A percentile compares a stretch with the other conserved stretches of the same genome.
phyloP scores from a whole-genome alignment of 2,888 invertebrate genomes.

The Epinotia ramella region DNA sequence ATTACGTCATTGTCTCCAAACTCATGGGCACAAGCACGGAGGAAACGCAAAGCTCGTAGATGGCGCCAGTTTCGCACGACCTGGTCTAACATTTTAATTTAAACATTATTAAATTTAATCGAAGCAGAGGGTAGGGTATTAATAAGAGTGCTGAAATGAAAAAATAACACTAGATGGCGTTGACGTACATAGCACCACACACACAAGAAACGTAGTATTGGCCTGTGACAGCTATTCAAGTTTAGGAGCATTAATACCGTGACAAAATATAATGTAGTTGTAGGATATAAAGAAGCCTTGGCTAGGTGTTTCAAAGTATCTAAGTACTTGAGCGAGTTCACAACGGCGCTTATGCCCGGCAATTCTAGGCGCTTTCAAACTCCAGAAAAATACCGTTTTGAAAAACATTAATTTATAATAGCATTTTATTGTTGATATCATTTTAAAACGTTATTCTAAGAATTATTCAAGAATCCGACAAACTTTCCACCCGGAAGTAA shows the following conservation, averaged over 20 bases:
- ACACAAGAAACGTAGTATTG: neutral
- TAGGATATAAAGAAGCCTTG: neutral
- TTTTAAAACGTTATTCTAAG: too few relatives aligned
- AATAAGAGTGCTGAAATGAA: neutral
- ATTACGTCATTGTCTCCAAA: neutral
- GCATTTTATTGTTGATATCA: too few relatives aligned
- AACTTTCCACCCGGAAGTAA: too few relatives aligned
- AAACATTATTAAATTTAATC: neutral
- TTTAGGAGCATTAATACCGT: neutral
- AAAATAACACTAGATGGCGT: neutral
- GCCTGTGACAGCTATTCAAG: neutral
- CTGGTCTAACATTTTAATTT: neutral
- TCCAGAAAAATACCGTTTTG: too few relatives aligned
- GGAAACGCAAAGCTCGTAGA: slow-evolving; percentile 33
- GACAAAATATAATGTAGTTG: neutral
- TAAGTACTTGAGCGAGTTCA: neutral
- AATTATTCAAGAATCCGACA: too few relatives aligned
- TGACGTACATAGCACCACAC: neutral
- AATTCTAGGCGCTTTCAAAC: too few relatives aligned
- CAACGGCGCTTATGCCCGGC: too few relatives aligned
- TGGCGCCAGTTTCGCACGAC: slow-evolving; percentile 31
- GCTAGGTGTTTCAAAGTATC: neutral
- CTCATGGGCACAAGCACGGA: slow-evolving; percentile 15
- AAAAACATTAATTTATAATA: too few relatives aligned
- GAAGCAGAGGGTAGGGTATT: neutral